These are phyloP conservation scores for Pocillopora verrucosa DNA, from an alignment of 64 coral and sea anemone genomes.

Conservation along the genomic window DNA sequence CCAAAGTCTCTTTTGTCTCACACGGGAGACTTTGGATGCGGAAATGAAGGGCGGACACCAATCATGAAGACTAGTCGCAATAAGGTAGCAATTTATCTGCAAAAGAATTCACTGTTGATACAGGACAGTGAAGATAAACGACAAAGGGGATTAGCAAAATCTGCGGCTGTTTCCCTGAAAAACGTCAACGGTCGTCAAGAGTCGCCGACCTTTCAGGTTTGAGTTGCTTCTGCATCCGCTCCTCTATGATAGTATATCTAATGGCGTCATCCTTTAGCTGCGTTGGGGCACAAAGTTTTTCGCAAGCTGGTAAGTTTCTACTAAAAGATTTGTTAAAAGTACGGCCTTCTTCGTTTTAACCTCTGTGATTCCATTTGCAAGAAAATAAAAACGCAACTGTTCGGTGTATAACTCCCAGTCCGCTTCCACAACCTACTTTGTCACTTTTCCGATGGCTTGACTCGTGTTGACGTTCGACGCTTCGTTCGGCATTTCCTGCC, in stretches of 20 bases:
- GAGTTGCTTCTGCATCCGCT: constrained; percentile 40
- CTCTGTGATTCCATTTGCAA: constrained; percentile 19
- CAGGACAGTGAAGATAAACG: too few relatives aligned
- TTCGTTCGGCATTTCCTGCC: constrained; percentile 8
- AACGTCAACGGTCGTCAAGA: too few relatives aligned
- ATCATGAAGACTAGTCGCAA: too few relatives aligned
- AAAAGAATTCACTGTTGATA: too few relatives aligned
- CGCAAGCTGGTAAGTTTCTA: constrained; percentile 30
- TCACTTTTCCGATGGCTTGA: constrained; percentile 20
- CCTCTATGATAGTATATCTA: constrained; percentile 20
- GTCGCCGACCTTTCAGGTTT: constrained; percentile 52
- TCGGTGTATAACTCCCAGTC: constrained; percentile 38
- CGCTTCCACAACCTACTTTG: constrained; percentile 12
- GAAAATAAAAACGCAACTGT: constrained; percentile 29
- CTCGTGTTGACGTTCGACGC: background rate
- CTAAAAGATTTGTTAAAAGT: constrained; percentile 28
- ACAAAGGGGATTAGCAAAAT: too few relatives aligned
- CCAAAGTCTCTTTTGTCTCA: too few relatives aligned
- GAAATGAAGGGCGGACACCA: too few relatives aligned
- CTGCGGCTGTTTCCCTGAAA: too few relatives aligned
- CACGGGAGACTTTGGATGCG: too few relatives aligned
- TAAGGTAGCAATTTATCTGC: too few relatives aligned
- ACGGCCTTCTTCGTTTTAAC: constrained; percentile 18
- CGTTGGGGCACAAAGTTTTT: constrained; percentile 37
- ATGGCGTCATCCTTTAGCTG: constrained; percentile 10